These are phyloP conservation scores for Borostomias antarcticus DNA, from an alignment of 2,797 vertebrate species.

Conservation along the genomic window DNA sequence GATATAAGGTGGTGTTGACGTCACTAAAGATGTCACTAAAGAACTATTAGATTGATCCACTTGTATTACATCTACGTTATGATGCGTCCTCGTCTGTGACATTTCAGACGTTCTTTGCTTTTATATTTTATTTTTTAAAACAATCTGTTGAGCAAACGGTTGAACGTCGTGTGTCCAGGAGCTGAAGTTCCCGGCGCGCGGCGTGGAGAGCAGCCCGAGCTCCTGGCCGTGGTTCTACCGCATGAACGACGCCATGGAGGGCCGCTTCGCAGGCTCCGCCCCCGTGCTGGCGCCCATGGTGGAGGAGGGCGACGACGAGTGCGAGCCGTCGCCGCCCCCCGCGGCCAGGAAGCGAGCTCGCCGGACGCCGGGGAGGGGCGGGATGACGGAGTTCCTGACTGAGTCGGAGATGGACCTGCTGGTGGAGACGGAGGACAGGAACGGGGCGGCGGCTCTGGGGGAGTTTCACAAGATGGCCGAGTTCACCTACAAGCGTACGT, in stretches of 20 bases:
- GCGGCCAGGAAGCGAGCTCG: slow-evolving; percentile 63
- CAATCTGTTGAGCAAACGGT: neutral
- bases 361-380: slow-evolving; percentile 45
- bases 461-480: slow-evolving; percentile 61
- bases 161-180: slow-evolving; percentile 55
- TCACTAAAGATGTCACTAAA: neutral
- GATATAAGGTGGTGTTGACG: slow-evolving; percentile 70
- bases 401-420: slow-evolving; percentile 74
- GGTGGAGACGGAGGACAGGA: slow-evolving; percentile 66
- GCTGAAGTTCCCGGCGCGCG: slow-evolving; percentile 74
- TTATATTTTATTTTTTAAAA: neutral
- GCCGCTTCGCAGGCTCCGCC: slow-evolving; percentile 53
- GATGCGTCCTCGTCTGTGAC: too few species aligned
- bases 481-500: slow-evolving; percentile 65
- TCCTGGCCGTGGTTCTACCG: slow-evolving; percentile 80
- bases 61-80: neutral
- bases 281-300: slow-evolving; percentile 68
- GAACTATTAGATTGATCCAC: neutral
- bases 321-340: slow-evolving; percentile 57
- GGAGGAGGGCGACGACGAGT: slow-evolving; percentile 69
- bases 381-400: slow-evolving; percentile 70
- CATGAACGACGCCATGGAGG: slow-evolving; percentile 77
- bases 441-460: slow-evolving; percentile 39
- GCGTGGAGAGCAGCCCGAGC: slow-evolving; percentile 67
- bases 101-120: neutral